Evolutionary conservation across 2,113 vertebrate species (phyloP).

Genomic region (Eulacestoma nigropectus): DNA sequence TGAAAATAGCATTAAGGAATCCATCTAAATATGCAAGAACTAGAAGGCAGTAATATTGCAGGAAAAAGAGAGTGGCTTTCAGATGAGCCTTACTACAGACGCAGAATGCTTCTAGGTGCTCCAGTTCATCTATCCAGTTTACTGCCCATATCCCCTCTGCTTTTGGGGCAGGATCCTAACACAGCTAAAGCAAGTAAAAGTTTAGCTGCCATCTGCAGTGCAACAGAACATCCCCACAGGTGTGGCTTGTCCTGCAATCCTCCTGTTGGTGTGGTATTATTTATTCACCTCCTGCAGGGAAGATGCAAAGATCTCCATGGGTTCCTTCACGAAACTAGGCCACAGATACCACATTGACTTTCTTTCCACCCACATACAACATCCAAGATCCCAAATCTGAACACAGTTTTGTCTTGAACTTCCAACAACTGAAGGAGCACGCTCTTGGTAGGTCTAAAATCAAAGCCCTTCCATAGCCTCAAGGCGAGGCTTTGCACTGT

Average conservation of each 20-base stretch:
- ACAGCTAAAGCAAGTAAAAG: neutral
- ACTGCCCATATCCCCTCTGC: neutral
- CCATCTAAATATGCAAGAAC: neutral
- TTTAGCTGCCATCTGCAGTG: neutral
- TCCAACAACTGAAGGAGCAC: neutral
- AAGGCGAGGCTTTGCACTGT: neutral
- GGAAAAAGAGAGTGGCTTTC: neutral
- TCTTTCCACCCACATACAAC: neutral
- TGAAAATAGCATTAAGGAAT: neutral
- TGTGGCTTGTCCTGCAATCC: too few species aligned
- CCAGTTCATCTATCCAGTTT: neutral
- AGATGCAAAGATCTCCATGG: neutral
- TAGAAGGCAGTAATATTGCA: neutral
- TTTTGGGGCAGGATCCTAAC: neutral
- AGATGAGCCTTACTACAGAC: neutral
- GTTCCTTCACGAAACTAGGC: neutral
- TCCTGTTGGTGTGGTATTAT: neutral
- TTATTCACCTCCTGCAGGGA: neutral
- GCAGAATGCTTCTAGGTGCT: neutral
- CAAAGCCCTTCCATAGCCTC: neutral
- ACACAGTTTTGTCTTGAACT: neutral
- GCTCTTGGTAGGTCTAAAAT: neutral
- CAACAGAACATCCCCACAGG: neutral
- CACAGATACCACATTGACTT: neutral
- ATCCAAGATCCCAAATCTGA: neutral